A percentile compares a stretch with the other conserved stretches of the same genome.
These are phyloP conservation scores for Geotrypetes seraphini DNA, from an alignment of 2,797 vertebrate species.

Conservation along the genomic window DNA sequence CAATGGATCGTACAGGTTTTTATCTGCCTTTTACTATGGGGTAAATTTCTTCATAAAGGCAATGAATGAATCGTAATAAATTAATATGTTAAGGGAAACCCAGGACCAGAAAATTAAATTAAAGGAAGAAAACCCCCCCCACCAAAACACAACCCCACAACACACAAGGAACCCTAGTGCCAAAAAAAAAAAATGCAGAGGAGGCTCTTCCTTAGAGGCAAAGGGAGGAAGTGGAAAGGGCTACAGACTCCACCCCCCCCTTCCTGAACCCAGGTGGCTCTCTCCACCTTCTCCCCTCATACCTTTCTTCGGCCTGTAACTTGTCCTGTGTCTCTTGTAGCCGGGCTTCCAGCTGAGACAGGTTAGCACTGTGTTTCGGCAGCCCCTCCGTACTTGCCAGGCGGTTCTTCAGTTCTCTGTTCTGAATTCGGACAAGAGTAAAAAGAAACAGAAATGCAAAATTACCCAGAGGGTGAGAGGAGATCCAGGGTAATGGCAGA, in stretches of 20 bases:
- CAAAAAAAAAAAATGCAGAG: too few relatives aligned
- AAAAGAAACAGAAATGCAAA: rapidly evolving
- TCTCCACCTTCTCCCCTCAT: neutral
- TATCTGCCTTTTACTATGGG: too few relatives aligned
- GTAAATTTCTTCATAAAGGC: too few relatives aligned
- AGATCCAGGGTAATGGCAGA: neutral
- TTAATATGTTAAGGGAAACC: too few relatives aligned
- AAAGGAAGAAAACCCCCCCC: too few relatives aligned
- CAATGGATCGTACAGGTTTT: too few relatives aligned
- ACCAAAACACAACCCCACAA: too few relatives aligned
- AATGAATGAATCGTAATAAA: too few relatives aligned
- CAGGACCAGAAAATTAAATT: too few relatives aligned
- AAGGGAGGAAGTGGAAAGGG: neutral
- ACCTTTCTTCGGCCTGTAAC: conserved; percentile 79
- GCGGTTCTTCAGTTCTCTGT: conserved; percentile 81
- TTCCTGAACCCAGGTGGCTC: neutral
- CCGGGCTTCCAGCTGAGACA: conserved; percentile 75
- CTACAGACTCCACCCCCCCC: too few relatives aligned
- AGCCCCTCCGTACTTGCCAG: conserved; percentile 76
- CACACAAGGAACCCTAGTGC: too few relatives aligned
- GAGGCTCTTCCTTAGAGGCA: too few relatives aligned
- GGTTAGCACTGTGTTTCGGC: conserved; percentile 60
- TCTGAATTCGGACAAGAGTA: conserved; percentile 37
- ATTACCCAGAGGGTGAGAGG: neutral
- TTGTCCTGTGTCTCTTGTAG: conserved; percentile 78